Evolutionary conservation across 2,888 invertebrate genomes (phyloP).

Genomic region (Lobophora halterata): DNA sequence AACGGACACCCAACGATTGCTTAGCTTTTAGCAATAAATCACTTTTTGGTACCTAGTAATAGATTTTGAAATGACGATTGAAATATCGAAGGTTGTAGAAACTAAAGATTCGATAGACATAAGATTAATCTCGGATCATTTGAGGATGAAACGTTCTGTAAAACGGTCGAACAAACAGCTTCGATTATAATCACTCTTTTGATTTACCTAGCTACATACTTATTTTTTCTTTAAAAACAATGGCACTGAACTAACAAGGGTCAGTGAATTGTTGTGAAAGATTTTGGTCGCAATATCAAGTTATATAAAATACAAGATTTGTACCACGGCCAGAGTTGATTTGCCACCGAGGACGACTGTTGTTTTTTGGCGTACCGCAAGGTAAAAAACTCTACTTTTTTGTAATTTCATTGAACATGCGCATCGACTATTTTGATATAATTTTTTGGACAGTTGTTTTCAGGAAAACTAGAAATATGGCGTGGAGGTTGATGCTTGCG

Average conservation of each 20-base stretch:
- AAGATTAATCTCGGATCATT: constrained; percentile 9
- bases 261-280: constrained; percentile 56
- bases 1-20: constrained; percentile 33
- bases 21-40: constrained; percentile 37
- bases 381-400: constrained; percentile 36
- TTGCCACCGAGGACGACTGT: constrained; percentile 43
- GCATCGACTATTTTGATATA: too few relatives aligned
- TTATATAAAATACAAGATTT: constrained; percentile 73
- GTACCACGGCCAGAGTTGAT: constrained; percentile 48
- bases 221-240: too few relatives aligned
- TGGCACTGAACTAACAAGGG: too few relatives aligned
- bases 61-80: constrained; percentile 35
- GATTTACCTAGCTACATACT: too few relatives aligned
- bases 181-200: too few relatives aligned
- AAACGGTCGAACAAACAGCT: too few relatives aligned
- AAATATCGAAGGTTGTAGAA: constrained; percentile 35
- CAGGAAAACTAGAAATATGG: constrained; percentile 37
- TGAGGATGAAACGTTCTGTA: constrained; percentile 5
- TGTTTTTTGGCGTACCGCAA: constrained; percentile 41
- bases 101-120: constrained; percentile 11
- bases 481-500: constrained; percentile 45
- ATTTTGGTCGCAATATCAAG: constrained; percentile 53
- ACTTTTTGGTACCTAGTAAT: constrained; percentile 39
- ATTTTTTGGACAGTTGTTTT: constrained; percentile 22
- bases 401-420: too few relatives aligned